Conservation (phyloP, 2,797 vertebrate species). For the Parambassis ranga region DNA sequence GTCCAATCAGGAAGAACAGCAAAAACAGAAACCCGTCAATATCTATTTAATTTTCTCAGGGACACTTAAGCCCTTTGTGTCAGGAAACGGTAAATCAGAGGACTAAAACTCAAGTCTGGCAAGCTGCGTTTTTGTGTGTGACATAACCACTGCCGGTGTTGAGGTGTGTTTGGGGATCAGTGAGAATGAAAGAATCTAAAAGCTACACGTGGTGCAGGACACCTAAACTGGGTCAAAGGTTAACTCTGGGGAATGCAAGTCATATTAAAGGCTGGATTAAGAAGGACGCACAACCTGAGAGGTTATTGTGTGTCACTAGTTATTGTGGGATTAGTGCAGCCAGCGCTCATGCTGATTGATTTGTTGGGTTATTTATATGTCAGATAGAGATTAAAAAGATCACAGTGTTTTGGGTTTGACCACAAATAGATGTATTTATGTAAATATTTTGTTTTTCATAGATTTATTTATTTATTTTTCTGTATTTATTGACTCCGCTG, state of each 20-base stretch:
- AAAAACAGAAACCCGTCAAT: conserved; percentile 5
- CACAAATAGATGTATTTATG: no score
- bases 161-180: background rate
- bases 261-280: conserved; percentile 17
- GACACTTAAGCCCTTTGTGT: background rate
- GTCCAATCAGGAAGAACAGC: background rate
- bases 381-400: background rate
- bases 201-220: conserved; percentile 22
- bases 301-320: background rate
- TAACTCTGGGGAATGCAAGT: conserved; percentile 49
- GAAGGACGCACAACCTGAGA: background rate
- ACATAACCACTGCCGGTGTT: conserved; percentile 38
- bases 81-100: conserved; percentile 7
- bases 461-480: no score
- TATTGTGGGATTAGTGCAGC: background rate
- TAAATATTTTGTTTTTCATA: no score
- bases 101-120: conserved; percentile 14
- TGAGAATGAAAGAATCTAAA: conserved; percentile 3
- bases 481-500: no score
- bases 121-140: conserved; percentile 5
- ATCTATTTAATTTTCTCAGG: conserved; percentile 36
- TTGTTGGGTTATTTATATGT: background rate
- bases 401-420: no score
- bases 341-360: background rate
- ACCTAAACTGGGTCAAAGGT: conserved; percentile 54